Conservation (phyloP, 2,888 invertebrate genomes). For the Stictocephala bisonia region DNA sequence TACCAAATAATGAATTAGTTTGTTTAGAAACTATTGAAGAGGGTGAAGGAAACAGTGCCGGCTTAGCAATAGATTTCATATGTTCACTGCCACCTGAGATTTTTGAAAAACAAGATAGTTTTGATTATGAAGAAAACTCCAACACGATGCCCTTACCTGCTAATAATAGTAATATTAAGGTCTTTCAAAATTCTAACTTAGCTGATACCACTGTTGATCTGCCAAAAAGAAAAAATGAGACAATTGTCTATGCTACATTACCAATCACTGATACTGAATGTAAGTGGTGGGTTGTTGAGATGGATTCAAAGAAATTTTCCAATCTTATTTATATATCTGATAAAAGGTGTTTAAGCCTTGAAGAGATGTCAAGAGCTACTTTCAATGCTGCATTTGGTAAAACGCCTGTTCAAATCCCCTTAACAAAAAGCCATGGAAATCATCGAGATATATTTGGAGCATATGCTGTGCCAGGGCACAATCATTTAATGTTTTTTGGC, state of each 20-base stretch:
- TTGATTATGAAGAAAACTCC: background rate
- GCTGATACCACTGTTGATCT: no score
- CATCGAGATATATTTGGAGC: constrained; percentile 29
- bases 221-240: no score
- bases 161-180: background rate
- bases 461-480: constrained; percentile 23
- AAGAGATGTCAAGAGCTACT: constrained; percentile 1
- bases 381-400: background rate
- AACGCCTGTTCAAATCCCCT: constrained; percentile 1
- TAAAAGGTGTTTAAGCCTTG: background rate
- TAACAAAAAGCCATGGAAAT: background rate
- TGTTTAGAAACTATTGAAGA: constrained; percentile 6
- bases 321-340: constrained; percentile 21
- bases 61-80: constrained; percentile 1
- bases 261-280: constrained; percentile 21
- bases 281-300: constrained; percentile 30
- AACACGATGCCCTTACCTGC: background rate
- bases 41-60: constrained; percentile 10
- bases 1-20: constrained; percentile 1
- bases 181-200: no score
- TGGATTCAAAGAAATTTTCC: background rate
- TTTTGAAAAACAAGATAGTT: background rate
- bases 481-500: constrained; percentile 38
- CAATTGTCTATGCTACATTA: constrained; percentile 7
- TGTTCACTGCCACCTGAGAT: constrained; percentile 8